These are phyloP conservation scores for Gallirallus australis DNA, from an alignment of 2,797 vertebrate species.

Conservation along the genomic window DNA sequence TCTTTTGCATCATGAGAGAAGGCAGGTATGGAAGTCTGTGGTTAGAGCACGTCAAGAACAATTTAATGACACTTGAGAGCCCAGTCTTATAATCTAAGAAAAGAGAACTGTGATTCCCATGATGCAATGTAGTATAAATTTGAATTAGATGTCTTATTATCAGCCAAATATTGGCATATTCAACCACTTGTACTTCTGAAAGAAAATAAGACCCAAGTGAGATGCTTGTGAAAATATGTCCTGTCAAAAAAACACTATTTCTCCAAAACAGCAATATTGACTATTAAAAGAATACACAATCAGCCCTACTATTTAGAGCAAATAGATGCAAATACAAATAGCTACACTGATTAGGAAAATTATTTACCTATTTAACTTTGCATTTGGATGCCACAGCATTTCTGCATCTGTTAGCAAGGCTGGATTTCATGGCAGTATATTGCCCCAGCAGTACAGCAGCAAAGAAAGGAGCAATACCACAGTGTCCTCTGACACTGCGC, in stretches of 20 bases:
- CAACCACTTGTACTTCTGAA: not conserved
- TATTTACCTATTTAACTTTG: not conserved
- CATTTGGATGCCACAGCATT: not conserved
- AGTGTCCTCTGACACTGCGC: not conserved
- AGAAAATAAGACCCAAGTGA: not conserved
- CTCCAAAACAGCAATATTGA: not conserved
- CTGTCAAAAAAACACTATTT: not conserved
- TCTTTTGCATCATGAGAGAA: not conserved
- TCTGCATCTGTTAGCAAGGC: not conserved
- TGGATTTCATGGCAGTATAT: not conserved
- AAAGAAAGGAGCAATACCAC: not conserved
- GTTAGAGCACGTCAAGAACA: not conserved
- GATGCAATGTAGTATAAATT: not conserved
- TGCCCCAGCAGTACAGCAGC: not conserved
- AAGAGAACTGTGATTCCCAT: not conserved
- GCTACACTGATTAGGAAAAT: not conserved
- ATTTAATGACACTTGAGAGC: not conserved
- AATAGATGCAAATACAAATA: not conserved
- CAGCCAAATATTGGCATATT: not conserved
- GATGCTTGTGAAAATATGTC: not conserved
- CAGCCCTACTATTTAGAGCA: not conserved
- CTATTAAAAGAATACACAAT: not conserved
- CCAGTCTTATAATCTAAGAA: not conserved
- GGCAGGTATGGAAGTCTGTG: not conserved
- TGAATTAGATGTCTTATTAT: not conserved